Base-by-base conservation (phyloP, 2,113 vertebrate species). In the Gobio gobio region DNA sequence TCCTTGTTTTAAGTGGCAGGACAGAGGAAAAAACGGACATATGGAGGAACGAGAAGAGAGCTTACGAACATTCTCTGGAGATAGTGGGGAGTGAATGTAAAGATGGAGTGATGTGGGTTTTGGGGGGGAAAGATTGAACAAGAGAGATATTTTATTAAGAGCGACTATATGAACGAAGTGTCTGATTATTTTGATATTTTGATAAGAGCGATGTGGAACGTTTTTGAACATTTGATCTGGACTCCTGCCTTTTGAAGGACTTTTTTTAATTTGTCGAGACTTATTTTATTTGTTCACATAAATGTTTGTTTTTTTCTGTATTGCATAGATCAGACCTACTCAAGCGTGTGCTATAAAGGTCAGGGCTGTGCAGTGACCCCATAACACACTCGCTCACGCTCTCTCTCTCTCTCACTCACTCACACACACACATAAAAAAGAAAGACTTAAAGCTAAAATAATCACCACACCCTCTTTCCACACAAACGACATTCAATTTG, bases 61-160 rank as follows among this genome's bases (percentile, higher is more conserved):
- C 79, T 51, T 33, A 13, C 10, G 16, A 64, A n/a, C 43, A 68
- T 68, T 63, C 18, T 68, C 4, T 68, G 61, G 64, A 45, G 58
- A 63, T 26, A 59, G 29, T 16, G 74, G 61, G 45, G 85, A 54
- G 59, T 40, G 86, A 74, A 78, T 74, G 77, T 49, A 73, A 26
- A 47, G 33, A 63, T 79, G 66, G 51, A 61, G 78, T 26, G 26
- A 13, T 78, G 72, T 49, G 36, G 40, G 36, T 70, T 51, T 77
- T 13, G 77, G 20, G 14, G 40, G 51, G 20, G 51, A 3, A 49
- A 64, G 36, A 72, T 70, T 77, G 58, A 54, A 40, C 85, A 45
- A 87, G 83, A 89, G 24, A 85, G 75, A 80, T 88, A 88, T 89
- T 89, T 91, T 89, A 83, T 75, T 86, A 81, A 86, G 86, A 90